Evolutionary conservation across 1,140 invertebrate genomes (phyloP).

Genomic region (Drosophila mauritiana): DNA sequence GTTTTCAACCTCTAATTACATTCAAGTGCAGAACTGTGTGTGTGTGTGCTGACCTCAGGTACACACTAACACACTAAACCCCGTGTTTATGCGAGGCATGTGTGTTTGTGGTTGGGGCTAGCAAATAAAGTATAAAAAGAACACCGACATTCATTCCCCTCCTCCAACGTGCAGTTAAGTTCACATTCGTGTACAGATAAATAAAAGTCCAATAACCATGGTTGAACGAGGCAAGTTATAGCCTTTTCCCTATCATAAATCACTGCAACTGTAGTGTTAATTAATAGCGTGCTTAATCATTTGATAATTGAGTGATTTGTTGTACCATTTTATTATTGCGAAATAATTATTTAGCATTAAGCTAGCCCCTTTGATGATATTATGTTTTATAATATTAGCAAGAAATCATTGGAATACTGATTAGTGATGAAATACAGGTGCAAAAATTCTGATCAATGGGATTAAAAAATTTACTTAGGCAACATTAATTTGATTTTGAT

Average conservation of each 20-base stretch:
- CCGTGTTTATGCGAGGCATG: constrained; percentile 16
- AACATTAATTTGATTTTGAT: too few relatives aligned
- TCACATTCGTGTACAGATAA: constrained; percentile 26
- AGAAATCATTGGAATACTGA: neutral
- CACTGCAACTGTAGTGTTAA: constrained; percentile 30
- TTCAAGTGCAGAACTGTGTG: constrained; percentile 31
- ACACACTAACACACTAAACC: constrained; percentile 26
- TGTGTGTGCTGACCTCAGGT: constrained; percentile 36
- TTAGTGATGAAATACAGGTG: too few relatives aligned
- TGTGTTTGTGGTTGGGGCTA: constrained; percentile 26
- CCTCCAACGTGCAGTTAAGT: constrained; percentile 18
- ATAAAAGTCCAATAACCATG: constrained; percentile 20
- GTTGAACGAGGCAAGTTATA: constrained; percentile 13
- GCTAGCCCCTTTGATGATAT: neutral
- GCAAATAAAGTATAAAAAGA: constrained; percentile 64
- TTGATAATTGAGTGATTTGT: constrained; percentile 43
- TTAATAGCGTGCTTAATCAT: constrained; percentile 43
- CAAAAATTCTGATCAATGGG: neutral
- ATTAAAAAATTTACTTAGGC: neutral
- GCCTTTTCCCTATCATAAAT: constrained; percentile 33
- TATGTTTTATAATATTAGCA: neutral
- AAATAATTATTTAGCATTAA: constrained; percentile 8
- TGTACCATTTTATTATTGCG: constrained; percentile 5
- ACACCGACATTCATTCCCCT: constrained; percentile 53
- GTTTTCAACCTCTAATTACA: constrained; percentile 69